Base-by-base conservation (phyloP, 2,888 invertebrate species). In the Entomobrya proxima region DNA sequence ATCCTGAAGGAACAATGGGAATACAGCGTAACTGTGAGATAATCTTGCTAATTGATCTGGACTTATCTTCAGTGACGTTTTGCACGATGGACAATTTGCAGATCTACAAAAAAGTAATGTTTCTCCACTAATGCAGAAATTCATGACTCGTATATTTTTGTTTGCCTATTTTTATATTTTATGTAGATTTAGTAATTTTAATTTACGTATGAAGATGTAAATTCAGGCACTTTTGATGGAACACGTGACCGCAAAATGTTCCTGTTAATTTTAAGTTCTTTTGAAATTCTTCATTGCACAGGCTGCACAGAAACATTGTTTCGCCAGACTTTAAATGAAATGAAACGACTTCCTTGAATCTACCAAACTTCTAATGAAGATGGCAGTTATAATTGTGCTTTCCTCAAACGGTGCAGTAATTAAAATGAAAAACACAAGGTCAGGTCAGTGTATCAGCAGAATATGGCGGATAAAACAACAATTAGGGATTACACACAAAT, bases 171-270 rank as follows among this genome's bases (percentile, higher is more conserved):
- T 61, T 30, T 30, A n/a, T n/a, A n/a, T n/a, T n/a, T n/a, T n/a
- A n/a, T n/a, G n/a, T n/a, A n/a, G n/a, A n/a, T 61, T 9, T 11
- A 61, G 7, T 27, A 24, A 6, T 27, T 61, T 61, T 24, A 18
- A 27, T 21, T 24, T 27, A 27, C 30, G 9, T 55, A 7, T n/a
- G 11, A 52, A 50, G 35, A 27, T 75, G 75, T 18, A 37, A 7
- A 15, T 77, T 47, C 58, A 84, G 27, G 18, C 84, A 84, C 2
- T 40, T 67, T 18, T 27, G 40, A 37, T 84, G 84, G 44, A 72
- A 84, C 5, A 78, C 55, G 61, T 84, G 78, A 4, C 84, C 84
- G 35, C 84, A 84, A 30, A 15, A 58, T 4, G 84, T 84, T 58
- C 52, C 84, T 1, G 47, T 5, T 15, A 84, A 78, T 52, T 72